phyloP scores from a whole-genome alignment of 2,888 invertebrate species.

The Strigamia maritima region DNA sequence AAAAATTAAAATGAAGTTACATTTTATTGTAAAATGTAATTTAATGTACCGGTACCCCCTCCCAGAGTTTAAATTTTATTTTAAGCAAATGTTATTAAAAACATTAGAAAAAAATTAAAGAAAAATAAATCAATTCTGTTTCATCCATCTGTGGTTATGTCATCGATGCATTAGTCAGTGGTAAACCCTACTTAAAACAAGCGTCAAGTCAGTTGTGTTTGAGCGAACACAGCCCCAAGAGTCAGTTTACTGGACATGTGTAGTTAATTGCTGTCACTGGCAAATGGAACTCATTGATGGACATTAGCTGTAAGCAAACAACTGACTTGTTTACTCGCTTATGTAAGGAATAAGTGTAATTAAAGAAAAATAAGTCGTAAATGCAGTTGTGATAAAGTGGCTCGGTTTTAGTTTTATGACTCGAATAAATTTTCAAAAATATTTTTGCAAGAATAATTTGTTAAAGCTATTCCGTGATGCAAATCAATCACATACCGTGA shows the following conservation, averaged over 20 bases:
- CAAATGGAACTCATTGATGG: slow-evolving; percentile 7
- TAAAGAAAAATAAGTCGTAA: not conserved
- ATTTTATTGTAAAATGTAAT: not conserved
- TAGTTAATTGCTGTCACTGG: slow-evolving; percentile 20
- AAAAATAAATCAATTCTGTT: not conserved
- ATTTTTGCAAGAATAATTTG: not conserved
- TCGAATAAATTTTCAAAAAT: not conserved
- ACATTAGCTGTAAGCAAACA: slow-evolving; percentile 17
- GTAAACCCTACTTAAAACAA: not conserved
- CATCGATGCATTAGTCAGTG: not conserved
- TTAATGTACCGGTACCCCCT: not conserved
- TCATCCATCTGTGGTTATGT: not conserved
- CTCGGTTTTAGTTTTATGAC: not conserved
- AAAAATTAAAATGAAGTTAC: not conserved
- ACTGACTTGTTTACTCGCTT: not conserved
- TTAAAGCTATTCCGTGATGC: not conserved
- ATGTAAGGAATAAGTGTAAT: not conserved
- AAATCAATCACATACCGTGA: not conserved
- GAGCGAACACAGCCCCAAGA: not conserved
- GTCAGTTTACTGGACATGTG: slow-evolving; percentile 4
- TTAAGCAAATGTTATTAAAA: too few relatives aligned
- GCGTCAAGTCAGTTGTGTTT: not conserved
- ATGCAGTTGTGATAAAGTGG: not conserved
- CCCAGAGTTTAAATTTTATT: not conserved
- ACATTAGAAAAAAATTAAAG: too few relatives aligned